Base-by-base conservation (phyloP, 2,888 invertebrate genomes). In the Parascotia fuliginaria region DNA sequence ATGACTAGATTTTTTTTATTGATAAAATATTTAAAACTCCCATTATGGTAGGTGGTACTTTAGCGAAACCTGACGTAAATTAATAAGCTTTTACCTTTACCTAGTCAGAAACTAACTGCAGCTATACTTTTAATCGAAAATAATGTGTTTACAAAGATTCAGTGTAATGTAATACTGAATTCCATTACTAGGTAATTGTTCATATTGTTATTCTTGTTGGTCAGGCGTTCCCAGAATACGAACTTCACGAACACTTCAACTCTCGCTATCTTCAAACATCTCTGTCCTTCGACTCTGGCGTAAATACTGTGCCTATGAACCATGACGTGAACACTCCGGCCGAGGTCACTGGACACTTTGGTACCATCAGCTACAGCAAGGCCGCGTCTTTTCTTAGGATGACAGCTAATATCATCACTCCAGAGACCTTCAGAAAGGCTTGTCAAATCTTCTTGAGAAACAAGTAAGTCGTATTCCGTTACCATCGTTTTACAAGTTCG, bases 161-260 rank as follows among this genome's bases (percentile, higher is more conserved):
- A 3, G 4, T 2, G 1, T 32, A 51, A 13, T n/a, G 11, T 24
- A 32, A 27, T 29, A 9, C 28, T 28, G 2, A 2, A 19, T 2
- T 19, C 2, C 19, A 19, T 19, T 2, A 5, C 5, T 19, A 19
- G 5, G 3, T 19, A 3, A 5, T 19, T 19, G 5, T 19, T 19
- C 19, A 3, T 3, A 19, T 19, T 19, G 5, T 31, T 38, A 38
- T 9, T 32, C 27, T 19, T 1, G 7, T 32, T 14, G 13, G 7
- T 1, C 55, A 95, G 95, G 89, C 94, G 41, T 93, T 95, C 66
- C 92, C 93, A 0, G 77, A 92, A 28, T 95, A 95, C 92, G 93
- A 94, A 31, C 77, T 96, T 40, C 91, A 94, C 13, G 93, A 95
- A n/a, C 96, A 96, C 72, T 96, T 96, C 67, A 94, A 96, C 14